Base-by-base conservation (phyloP, 2,113 vertebrate genomes). In the Perca schrenkii region DNA sequence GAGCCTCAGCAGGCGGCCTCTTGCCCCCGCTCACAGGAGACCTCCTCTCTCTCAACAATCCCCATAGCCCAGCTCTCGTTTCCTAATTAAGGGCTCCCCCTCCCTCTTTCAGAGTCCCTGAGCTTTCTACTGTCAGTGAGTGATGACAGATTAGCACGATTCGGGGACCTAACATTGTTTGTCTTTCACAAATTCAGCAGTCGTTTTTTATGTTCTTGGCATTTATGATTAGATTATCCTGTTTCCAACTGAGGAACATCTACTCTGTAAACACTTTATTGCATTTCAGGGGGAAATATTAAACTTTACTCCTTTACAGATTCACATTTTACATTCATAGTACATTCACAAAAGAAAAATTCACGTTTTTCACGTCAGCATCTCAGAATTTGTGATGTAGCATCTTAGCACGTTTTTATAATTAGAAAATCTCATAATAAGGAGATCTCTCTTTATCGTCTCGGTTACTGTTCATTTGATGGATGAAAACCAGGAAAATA, bases 41-140 rank as follows among this genome's bases (percentile, higher is more conserved):
- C 34, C 40, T 56, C 40, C 22, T 36, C 36, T 46, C 2, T 28
- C 2, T 7, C 40, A 16, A 61, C 47, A 15, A 46, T 22, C 75
- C 77, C 78, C 67, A 62, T 72, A 54, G 82, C 66, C 16, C 52
- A 52, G 74, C 74, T 88, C 82, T 56, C 12, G 11, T 93, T 87
- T 87, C 82, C 82, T 85, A 61, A 84, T 89, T 90, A 89, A 47
- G 60, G 75, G 31, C 61, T 34, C 17, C 65, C 80, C 40, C 56
- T 40, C 65, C 25, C 34, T 46, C 78, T 77, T 25, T 43, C 34
- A n/a, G 52, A 3, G 69, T 16, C 66, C 43, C 28, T 16, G 68
- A 79, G 75, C 68, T 52, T 5, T 43, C 1, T 2, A 1, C 62
- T 36, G 62, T 47, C 47, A 54, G 17, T 13, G 60, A 16, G 31